Conservation (phyloP, 2,888 invertebrate genomes). For the Helobdella robusta region DNA sequence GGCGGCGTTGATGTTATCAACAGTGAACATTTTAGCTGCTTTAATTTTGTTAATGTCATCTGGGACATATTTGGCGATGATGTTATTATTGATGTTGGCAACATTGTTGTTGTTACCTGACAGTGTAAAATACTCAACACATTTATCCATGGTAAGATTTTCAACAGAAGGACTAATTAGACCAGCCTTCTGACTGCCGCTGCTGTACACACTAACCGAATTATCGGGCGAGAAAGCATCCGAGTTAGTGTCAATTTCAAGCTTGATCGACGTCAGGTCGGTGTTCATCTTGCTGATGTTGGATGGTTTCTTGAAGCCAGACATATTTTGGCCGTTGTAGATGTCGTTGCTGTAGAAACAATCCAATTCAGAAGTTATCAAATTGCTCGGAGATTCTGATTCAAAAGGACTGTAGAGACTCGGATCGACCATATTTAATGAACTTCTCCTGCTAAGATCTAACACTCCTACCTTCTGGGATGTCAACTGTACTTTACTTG, state of each 20-base stretch:
- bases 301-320: background rate
- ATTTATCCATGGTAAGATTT: background rate
- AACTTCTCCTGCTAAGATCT: no score
- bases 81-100: no score
- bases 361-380: conserved; percentile 2
- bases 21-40: background rate
- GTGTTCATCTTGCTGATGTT: background rate
- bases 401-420: conserved; percentile 9
- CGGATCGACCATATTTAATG: conserved; percentile 16
- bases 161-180: conserved; percentile 6
- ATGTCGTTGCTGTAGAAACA: background rate
- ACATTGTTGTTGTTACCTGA: background rate
- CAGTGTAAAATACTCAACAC: background rate
- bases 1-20: background rate
- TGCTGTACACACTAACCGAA: background rate
- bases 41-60: no score
- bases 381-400: conserved; percentile 7
- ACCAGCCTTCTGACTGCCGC: background rate
- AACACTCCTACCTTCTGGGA: no score
- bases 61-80: no score
- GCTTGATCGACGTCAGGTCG: background rate
- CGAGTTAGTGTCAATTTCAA: background rate
- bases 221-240: background rate
- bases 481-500: no score
- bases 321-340: background rate